Conservation (phyloP, 2,888 invertebrate species). For the Phalangium opilio region DNA sequence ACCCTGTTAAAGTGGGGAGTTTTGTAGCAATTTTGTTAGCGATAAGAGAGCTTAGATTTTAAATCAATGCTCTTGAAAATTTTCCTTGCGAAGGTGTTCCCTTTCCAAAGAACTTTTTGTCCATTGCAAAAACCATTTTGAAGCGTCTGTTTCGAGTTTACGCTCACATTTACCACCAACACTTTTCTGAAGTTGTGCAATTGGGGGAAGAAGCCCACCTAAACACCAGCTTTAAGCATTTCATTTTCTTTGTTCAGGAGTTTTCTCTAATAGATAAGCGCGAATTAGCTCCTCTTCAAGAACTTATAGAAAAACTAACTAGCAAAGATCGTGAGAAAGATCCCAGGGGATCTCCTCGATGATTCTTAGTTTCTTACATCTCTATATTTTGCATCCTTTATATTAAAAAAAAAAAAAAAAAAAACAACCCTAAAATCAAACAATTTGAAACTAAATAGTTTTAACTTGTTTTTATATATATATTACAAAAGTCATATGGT, state of each 20-base stretch:
- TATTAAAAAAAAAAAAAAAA: no score
- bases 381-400: no score
- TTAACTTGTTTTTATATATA: no score
- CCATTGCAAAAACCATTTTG: conserved; percentile 93
- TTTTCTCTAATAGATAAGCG: conserved; percentile 91
- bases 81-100: conserved; percentile 48
- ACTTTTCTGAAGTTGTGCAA: conserved; percentile 94
- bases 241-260: conserved; percentile 96
- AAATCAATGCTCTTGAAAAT: no score
- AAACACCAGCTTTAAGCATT: conserved; percentile 99
- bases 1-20: no score
- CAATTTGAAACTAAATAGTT: no score
- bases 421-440: no score
- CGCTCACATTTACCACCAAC: conserved; percentile 99
- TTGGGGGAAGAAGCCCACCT: conserved; percentile 96
- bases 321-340: conserved; percentile 17
- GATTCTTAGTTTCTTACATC: background rate
- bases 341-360: conserved; percentile 6
- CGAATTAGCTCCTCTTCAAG: conserved; percentile 91
- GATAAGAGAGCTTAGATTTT: no score
- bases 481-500: no score
- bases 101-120: conserved; percentile 91
- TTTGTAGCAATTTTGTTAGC: no score
- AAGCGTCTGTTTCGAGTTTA: conserved; percentile 96
- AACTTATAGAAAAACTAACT: conserved; percentile 88